Percentiles rank a stretch among this genome's conserved stretches.
phyloP scores from a whole-genome alignment of 2,113 vertebrate genomes.

The Phrynosoma blainvillii region DNA sequence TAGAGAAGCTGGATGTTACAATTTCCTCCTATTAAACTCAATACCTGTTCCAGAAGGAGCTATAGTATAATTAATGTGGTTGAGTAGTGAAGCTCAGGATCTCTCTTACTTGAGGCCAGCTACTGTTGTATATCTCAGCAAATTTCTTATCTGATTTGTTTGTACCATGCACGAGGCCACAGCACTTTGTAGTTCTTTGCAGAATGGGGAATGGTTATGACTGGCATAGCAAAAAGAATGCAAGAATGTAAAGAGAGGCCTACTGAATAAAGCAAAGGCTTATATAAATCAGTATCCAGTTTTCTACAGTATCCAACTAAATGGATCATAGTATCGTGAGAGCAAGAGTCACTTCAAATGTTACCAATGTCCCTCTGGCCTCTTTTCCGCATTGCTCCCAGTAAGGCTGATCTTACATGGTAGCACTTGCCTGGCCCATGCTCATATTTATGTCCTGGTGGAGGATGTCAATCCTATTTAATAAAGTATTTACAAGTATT shows the following conservation, averaged over 20 bases:
- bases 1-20: background rate
- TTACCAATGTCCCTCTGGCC: no score
- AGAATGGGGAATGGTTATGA: background rate
- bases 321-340: background rate
- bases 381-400: no score
- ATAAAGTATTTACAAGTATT: no score
- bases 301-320: background rate
- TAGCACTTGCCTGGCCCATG: no score
- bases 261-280: no score
- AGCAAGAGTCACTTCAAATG: background rate
- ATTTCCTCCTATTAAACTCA: constrained; percentile 1
- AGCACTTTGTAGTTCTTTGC: background rate
- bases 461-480: no score
- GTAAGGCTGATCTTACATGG: no score
- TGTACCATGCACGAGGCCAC: background rate
- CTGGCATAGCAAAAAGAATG: background rate
- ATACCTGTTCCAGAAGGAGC: background rate
- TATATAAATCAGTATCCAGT: background rate
- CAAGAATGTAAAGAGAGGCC: background rate
- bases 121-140: background rate
- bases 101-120: background rate
- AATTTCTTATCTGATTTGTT: constrained; percentile 7
- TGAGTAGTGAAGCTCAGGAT: background rate
- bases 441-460: no score
- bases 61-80: background rate